Base-by-base conservation (phyloP, 2,888 invertebrate species). In the Graphium colonna region DNA sequence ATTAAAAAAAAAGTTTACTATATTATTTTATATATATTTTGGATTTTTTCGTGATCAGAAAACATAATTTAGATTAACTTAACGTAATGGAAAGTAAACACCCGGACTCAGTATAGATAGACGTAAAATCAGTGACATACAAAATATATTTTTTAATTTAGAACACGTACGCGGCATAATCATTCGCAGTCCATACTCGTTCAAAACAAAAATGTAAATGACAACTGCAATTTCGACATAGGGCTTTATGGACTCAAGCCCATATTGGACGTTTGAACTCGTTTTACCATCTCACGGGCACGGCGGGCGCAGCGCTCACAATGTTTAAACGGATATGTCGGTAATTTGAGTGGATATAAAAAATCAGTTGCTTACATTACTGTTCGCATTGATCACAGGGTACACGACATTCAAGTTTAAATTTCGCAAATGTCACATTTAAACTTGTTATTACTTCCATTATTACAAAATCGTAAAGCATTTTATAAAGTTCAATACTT, bases 201-300 rank as follows among this genome's bases (percentile, higher is more conserved):
- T 36, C 36, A 36, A 12, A 28, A 40, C 17, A 47, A 53, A 52
- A 38, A 49, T 52, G 36, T 45, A 48, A 57, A 51, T 50, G 12
- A 51, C 21, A 51, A 50, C 42, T 45, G 45, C 51, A 41, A 52
- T 55, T 55, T 52, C 55, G 21, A 52, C 51, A 54, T 49, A 51
- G 54, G 46, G 57, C 46, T 18, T 48, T 26, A 52, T 55, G 51
- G 47, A 52, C 50, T 45, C 33, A 55, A 55, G 38, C 43, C 51
- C 49, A 42, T 53, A 57, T 51, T 51, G 53, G 55, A 58, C 47
- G 21, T 45, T 40, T 51, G 45, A 40, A 51, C 51, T 51, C 17
- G 45, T 51, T 45, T 33, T 51, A 31, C 40, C 40, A 45, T 40
- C 39, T 39, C 44, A 51, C 10, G 10, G 39, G 13, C 12, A 44